A percentile compares a stretch with the other conserved stretches of the same genome.
These are phyloP conservation scores for Rhabdomys pumilio DNA, from an alignment of 2,797 vertebrate genomes.

Conservation along the genomic window DNA sequence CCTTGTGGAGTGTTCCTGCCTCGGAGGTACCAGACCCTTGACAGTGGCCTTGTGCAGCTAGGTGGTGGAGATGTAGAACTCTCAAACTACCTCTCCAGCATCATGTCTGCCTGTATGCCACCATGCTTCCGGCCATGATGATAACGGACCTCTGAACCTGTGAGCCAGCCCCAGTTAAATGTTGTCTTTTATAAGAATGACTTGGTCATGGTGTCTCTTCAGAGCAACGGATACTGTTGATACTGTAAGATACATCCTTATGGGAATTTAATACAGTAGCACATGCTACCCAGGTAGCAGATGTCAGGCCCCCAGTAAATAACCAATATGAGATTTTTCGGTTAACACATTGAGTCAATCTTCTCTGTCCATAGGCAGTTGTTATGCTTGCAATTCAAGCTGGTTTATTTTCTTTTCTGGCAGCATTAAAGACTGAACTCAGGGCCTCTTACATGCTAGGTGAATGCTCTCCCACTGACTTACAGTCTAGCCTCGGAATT, in stretches of 20 bases:
- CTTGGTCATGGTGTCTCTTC: background rate
- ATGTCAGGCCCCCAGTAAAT: background rate
- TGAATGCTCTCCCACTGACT: background rate
- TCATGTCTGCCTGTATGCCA: background rate
- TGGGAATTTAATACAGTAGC: background rate
- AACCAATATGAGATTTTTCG: background rate
- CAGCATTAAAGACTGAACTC: background rate
- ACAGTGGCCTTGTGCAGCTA: background rate
- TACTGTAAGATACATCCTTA: no score
- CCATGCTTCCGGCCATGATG: background rate
- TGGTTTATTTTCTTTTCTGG: background rate
- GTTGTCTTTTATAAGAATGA: background rate
- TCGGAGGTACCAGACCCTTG: background rate
- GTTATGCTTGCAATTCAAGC: background rate
- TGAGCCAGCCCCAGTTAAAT: background rate
- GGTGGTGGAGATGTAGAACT: background rate
- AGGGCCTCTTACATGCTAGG: background rate
- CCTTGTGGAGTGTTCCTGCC: background rate
- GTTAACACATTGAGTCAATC: background rate
- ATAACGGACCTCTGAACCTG: background rate
- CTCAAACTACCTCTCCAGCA: background rate
- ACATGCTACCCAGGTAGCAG: fast-evolving
- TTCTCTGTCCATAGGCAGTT: background rate
- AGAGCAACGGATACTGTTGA: background rate
- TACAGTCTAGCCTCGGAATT: background rate